phyloP scores from a whole-genome alignment of 2,888 invertebrate species.

The Alviniconcha strummeri region DNA sequence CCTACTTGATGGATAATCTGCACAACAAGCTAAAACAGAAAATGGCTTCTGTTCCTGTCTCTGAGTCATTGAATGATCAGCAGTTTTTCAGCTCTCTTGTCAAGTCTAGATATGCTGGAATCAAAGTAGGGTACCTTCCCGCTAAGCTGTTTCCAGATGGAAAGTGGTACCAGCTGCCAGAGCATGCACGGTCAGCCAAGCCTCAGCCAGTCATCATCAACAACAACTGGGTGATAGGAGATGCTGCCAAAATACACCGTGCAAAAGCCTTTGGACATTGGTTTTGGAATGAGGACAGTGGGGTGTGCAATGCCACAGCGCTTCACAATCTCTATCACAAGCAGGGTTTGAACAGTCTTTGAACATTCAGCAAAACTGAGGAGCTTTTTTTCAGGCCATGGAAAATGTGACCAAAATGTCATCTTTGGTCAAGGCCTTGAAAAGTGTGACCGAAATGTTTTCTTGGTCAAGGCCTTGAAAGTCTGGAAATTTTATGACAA shows the following conservation, averaged over 20 bases:
- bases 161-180: constrained; percentile 52
- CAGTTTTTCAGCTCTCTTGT: constrained; percentile 48
- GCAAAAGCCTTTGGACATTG: constrained; percentile 59
- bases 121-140: constrained; percentile 47
- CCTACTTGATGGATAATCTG: constrained; percentile 44
- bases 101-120: constrained; percentile 41
- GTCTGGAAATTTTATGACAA: too few relatives aligned
- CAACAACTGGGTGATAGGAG: constrained; percentile 58
- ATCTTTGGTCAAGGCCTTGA: too few relatives aligned
- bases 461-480: too few relatives aligned
- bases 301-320: background rate
- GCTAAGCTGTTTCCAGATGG: constrained; percentile 52
- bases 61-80: constrained; percentile 56
- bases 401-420: too few relatives aligned
- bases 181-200: constrained; percentile 35
- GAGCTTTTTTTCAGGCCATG: too few relatives aligned
- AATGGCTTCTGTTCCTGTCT: constrained; percentile 33
- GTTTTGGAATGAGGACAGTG: constrained; percentile 41
- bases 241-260: constrained; percentile 47
- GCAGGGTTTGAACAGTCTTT: too few relatives aligned
- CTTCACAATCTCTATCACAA: background rate
- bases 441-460: too few relatives aligned
- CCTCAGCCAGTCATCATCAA: constrained; percentile 51
- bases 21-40: constrained; percentile 44
- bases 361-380: too few relatives aligned